Base-by-base conservation (phyloP, 1,140 invertebrate genomes). In the Drosophila ambigua region DNA sequence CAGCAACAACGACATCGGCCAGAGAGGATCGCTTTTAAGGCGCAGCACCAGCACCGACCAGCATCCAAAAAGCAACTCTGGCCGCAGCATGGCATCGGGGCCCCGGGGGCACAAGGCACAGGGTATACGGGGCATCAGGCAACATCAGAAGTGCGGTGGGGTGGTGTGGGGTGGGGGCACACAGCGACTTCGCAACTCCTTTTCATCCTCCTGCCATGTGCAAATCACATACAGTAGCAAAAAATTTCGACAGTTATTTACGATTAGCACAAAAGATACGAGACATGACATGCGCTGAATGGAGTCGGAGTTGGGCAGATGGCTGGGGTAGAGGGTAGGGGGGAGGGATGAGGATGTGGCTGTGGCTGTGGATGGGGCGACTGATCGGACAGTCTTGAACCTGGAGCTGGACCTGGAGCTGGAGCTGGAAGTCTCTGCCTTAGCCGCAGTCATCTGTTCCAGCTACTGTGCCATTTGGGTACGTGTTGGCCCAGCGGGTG, bases 201-300 rank as follows among this genome's bases (percentile, higher is more conserved):
- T 82, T 64, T 66, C 63, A 67, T 78, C 68, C 68, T 62, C 77
- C 74, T 80, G 65, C 78, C 72, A 80, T 80, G 77, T 80, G 77
- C 77, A 80, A 85, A 85, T 85, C 82, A 87, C 83, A 88, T 83
- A 88, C 83, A 83, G 83, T 88, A 88, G 83, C 83, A 88, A 88
- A 88, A 88, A 88, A 88, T 88, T 88, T 88, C 83, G 83, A 88
- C 83, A 88, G 83, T 88, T 88, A 88, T 88, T 88, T 88, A 88
- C 83, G 83, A 88, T 88, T 88, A 88, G 83, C 83, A 88, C 79
- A 88, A 83, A 88, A 84, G 81, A 84, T 84, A 84, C 81, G 81
- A 84, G 81, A 84, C 81, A 84, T 79, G 81, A 80, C 81, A 84
- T 84, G 81, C 77, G 77, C 67, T 79, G 81, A 85, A 85, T 77